Percentiles rank a stretch among this genome's conserved stretches.
Evolutionary conservation across 92 coral and sea anemone genomes (phyloP).

Genomic region (Paramuricea clavata): DNA sequence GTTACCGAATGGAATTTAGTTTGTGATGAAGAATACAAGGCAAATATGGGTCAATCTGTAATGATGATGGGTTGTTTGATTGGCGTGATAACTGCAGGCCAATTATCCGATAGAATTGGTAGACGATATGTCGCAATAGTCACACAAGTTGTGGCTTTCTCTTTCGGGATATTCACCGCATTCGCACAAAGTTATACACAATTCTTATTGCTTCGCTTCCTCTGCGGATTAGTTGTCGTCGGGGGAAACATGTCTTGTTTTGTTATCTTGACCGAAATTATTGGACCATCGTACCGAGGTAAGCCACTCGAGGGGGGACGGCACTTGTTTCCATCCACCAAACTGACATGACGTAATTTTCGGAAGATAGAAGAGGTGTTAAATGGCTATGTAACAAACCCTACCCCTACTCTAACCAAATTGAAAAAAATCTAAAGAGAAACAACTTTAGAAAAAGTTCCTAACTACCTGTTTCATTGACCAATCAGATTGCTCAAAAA

Average conservation of each 20-base stretch:
- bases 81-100: slow-evolving; percentile 78
- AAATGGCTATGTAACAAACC: no score
- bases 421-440: no score
- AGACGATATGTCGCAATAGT: slow-evolving; percentile 74
- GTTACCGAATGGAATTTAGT: slow-evolving; percentile 88
- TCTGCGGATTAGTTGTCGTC: slow-evolving; percentile 78
- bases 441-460: no score
- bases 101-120: slow-evolving; percentile 80
- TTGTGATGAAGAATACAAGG: slow-evolving; percentile 83
- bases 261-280: slow-evolving; percentile 83
- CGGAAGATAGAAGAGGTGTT: no score
- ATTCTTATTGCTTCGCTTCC: slow-evolving; percentile 74
- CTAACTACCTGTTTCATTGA: no score
- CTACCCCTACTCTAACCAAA: no score
- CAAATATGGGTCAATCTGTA: slow-evolving; percentile 81
- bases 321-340: no score
- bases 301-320: no score
- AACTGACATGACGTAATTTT: no score
- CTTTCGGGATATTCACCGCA: slow-evolving; percentile 74
- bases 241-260: slow-evolving; percentile 78
- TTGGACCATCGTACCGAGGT: slow-evolving; percentile 91
- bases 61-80: slow-evolving; percentile 84
- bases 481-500: no score
- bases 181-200: slow-evolving; percentile 77
- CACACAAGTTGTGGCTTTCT: slow-evolving; percentile 52